Conservation (phyloP, 2,888 invertebrate genomes). For the Drosophila merina region DNA sequence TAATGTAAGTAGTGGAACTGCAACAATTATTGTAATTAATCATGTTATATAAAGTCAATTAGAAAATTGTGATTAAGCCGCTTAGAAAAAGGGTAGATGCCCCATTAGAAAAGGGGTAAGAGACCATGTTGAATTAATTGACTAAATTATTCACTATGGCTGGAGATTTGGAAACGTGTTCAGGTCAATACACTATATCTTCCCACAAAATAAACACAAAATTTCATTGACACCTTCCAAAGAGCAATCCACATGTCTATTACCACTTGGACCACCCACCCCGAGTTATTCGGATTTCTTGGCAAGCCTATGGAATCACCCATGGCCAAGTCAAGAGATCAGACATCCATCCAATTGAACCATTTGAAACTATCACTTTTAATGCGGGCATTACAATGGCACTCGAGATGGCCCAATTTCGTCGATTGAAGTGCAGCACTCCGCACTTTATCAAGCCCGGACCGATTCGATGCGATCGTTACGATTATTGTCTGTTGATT, state of each 20-base stretch:
- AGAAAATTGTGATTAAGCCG: background rate
- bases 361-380: constrained; percentile 56
- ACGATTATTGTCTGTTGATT: constrained; percentile 48
- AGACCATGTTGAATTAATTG: background rate
- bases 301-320: constrained; percentile 59
- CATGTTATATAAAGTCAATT: background rate
- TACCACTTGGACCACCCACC: constrained; percentile 28
- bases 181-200: constrained; percentile 20
- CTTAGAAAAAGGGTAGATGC: background rate
- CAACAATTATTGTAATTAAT: background rate
- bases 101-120: no score
- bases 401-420: constrained; percentile 76
- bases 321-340: constrained; percentile 75
- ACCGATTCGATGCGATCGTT: constrained; percentile 26
- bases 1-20: background rate
- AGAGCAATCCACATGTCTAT: background rate
- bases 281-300: constrained; percentile 10
- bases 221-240: constrained; percentile 12
- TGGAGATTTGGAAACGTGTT: background rate
- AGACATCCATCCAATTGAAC: constrained; percentile 14
- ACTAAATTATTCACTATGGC: no score
- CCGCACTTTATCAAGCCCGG: constrained; percentile 48
- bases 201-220: background rate
- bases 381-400: constrained; percentile 32
- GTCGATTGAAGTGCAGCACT: constrained; percentile 68